Percentiles rank a stretch among this genome's conserved stretches.
Conservation (phyloP, 2,113 vertebrate species). For the Zosterops pallidus region DNA sequence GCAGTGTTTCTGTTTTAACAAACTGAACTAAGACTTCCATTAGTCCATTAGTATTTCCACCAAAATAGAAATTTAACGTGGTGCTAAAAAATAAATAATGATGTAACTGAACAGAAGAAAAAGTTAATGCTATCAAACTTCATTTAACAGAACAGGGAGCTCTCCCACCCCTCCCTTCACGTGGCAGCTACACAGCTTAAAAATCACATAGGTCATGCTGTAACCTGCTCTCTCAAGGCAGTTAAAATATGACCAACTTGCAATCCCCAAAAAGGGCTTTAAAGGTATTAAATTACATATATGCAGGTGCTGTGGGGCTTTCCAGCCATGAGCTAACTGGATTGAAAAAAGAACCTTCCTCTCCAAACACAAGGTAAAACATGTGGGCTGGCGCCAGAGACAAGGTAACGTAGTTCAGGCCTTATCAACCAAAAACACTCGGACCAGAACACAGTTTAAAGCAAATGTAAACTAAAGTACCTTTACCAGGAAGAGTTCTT, state of each 20-base stretch:
- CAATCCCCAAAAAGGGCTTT: neutral
- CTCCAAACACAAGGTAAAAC: neutral
- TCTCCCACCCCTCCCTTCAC: neutral
- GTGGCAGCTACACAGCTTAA: neutral
- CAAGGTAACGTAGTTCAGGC: neutral
- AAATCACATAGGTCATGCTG: neutral
- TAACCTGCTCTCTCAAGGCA: conserved; percentile 36
- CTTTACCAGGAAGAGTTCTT: neutral
- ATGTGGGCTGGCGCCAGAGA: neutral
- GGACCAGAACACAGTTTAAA: neutral
- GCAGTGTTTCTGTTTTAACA: neutral
- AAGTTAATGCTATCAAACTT: neutral
- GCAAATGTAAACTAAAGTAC: neutral
- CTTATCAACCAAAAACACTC: neutral
- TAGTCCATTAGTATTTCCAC: neutral
- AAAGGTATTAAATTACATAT: conserved; percentile 32
- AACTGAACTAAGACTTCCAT: neutral
- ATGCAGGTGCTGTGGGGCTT: conserved; percentile 46
- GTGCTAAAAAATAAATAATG: neutral
- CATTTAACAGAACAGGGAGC: neutral
- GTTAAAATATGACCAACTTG: conserved; percentile 16
- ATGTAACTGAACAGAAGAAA: neutral
- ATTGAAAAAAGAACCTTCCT: conserved; percentile 8
- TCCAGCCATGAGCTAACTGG: conserved; percentile 50
- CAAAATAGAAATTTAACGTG: neutral